phyloP scores from a whole-genome alignment of 2,888 invertebrate genomes.

The Rotaria sp. region DNA sequence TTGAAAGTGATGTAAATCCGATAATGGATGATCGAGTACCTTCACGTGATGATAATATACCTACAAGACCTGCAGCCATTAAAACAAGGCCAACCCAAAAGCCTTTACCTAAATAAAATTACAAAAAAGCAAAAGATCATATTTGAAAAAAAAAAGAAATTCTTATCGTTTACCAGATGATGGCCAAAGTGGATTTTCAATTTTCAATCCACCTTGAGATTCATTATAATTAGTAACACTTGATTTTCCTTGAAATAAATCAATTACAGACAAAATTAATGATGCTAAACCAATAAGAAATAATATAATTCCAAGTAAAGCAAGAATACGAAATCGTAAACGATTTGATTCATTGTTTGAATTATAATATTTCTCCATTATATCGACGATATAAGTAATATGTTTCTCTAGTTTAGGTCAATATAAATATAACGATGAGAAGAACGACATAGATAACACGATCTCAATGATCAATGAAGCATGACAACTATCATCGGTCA shows the following conservation, averaged over 20 bases:
- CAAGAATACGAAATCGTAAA: not conserved
- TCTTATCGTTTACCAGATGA: not conserved
- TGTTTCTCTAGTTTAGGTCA: not conserved
- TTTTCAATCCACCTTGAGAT: slow-evolving; percentile 23
- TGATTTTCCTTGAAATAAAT: not conserved
- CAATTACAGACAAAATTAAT: not conserved
- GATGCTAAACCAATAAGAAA: slow-evolving; percentile 26
- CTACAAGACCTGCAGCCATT: not conserved
- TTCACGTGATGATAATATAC: not conserved
- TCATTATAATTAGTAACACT: not conserved
- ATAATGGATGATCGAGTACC: not conserved
- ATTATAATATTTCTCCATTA: not conserved
- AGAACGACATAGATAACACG: not conserved
- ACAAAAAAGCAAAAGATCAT: not conserved
- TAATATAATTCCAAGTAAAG: not conserved
- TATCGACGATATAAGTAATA: not conserved
- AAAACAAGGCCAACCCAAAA: slow-evolving; percentile 6
- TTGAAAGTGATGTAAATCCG: not conserved
- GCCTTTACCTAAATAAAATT: not conserved
- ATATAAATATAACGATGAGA: not conserved
- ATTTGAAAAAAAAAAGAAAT: not conserved
- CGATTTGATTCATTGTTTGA: not conserved
- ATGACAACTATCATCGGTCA: not conserved
- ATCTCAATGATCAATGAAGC: not conserved
- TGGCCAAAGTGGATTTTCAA: slow-evolving; percentile 30